Conservation (phyloP, 1,140 invertebrate genomes). For the Drosophila bocki region DNA sequence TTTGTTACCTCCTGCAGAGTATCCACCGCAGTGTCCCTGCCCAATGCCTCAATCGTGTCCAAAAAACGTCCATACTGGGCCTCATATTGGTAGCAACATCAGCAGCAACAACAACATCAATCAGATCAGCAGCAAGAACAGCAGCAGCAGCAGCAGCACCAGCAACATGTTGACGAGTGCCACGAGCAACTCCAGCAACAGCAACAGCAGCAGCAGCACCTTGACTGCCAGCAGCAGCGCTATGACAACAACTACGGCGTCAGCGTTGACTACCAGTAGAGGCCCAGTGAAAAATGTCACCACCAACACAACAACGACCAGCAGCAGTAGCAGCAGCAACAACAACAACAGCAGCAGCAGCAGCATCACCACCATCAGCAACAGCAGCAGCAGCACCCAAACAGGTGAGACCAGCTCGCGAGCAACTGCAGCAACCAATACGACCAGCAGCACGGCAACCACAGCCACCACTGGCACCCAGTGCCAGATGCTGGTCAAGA, state of each 20-base stretch:
- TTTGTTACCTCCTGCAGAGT: slow-evolving; percentile 84
- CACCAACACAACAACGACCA: slow-evolving; percentile 27
- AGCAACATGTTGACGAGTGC: slow-evolving; percentile 59
- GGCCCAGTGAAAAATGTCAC: slow-evolving; percentile 80
- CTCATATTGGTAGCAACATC: slow-evolving; percentile 93
- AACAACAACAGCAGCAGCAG: slow-evolving; percentile 4
- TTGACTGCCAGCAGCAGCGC: slow-evolving; percentile 48
- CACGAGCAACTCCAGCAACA: slow-evolving; percentile 64
- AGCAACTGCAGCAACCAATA: slow-evolving; percentile 70
- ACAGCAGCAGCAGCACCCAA: slow-evolving; percentile 24
- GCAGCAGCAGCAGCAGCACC: slow-evolving; percentile 52
- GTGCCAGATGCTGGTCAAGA: slow-evolving; percentile 68
- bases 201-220: slow-evolving; percentile 67
- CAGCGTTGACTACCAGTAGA: slow-evolving; percentile 76
- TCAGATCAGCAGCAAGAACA: slow-evolving; percentile 86
- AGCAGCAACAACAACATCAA: slow-evolving; percentile 82
- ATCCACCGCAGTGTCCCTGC: slow-evolving; percentile 90
- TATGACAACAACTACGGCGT: slow-evolving; percentile 45
- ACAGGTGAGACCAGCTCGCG: slow-evolving; percentile 18
- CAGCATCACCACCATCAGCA: not conserved
- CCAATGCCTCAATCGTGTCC: slow-evolving; percentile 95
- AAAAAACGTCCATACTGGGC: slow-evolving; percentile 98
- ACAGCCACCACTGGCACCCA: slow-evolving; percentile 73
- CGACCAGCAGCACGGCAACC: slow-evolving; percentile 44
- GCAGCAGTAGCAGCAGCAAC: slow-evolving; percentile 4